Conservation (phyloP, 1,140 invertebrate species). For the Colletes latitarsis region DNA sequence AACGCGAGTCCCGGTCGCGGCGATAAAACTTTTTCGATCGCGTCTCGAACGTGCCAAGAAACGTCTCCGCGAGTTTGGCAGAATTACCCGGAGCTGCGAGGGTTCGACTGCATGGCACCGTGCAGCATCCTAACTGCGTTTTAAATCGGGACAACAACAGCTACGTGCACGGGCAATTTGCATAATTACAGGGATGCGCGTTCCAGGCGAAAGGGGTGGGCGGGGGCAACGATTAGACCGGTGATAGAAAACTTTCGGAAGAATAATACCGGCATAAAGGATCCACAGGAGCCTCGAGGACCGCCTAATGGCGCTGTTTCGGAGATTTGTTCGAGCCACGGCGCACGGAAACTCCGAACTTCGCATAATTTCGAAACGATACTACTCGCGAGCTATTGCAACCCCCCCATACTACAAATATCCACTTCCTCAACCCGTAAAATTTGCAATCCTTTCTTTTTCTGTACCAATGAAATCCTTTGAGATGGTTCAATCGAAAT, state of each 20-base stretch:
- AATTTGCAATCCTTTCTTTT: too few relatives aligned
- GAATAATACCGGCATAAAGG: background rate
- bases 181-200: conserved; percentile 14
- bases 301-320: background rate
- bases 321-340: background rate
- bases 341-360: background rate
- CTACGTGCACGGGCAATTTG: background rate
- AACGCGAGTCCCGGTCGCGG: background rate
- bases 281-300: too few relatives aligned
- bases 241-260: conserved; percentile 4
- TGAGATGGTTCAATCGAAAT: too few relatives aligned
- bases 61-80: background rate
- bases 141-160: background rate
- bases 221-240: background rate
- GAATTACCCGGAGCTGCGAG: background rate
- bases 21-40: conserved; percentile 36
- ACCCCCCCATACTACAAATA: too few relatives aligned
- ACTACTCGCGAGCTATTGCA: too few relatives aligned
- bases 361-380: too few relatives aligned
- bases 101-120: background rate
- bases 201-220: background rate
- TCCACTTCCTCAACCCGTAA: too few relatives aligned
- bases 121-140: background rate
- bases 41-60: conserved; percentile 13
- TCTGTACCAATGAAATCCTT: too few relatives aligned